phyloP scores from a whole-genome alignment of 2,797 vertebrate genomes.

The Caiman crocodilus region DNA sequence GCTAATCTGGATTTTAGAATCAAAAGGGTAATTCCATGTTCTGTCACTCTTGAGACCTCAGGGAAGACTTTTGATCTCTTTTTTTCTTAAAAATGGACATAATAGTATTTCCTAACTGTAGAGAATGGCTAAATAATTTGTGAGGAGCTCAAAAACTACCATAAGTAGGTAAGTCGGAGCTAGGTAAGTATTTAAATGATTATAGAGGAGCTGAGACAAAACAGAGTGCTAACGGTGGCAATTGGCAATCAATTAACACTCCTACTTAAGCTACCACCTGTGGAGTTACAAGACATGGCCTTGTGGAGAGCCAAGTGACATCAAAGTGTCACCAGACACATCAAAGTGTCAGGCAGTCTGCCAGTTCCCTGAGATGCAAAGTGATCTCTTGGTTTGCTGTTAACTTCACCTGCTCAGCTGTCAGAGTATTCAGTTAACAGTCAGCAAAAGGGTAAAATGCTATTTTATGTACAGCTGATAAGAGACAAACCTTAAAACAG shows the following conservation, averaged over 20 bases:
- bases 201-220: neutral
- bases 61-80: neutral
- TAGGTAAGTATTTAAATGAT: neutral
- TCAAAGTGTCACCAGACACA: rapidly evolving
- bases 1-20: neutral
- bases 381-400: conserved; percentile 8
- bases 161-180: neutral
- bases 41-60: too few species aligned
- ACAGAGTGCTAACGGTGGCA: neutral
- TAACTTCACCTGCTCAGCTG: conserved; percentile 16
- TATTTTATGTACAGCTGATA: too few species aligned
- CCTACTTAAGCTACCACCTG: neutral
- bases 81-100: neutral
- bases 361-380: neutral
- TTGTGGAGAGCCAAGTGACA: neutral
- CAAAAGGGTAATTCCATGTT: neutral
- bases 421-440: neutral
- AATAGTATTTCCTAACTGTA: neutral
- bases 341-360: neutral
- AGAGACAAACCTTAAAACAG: neutral
- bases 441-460: neutral
- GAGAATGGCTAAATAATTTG: neutral
- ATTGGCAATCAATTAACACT: neutral
- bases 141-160: neutral
- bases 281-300: neutral